Base-by-base conservation (phyloP, 2,888 invertebrate genomes). In the Drosophila stalkeri region DNA sequence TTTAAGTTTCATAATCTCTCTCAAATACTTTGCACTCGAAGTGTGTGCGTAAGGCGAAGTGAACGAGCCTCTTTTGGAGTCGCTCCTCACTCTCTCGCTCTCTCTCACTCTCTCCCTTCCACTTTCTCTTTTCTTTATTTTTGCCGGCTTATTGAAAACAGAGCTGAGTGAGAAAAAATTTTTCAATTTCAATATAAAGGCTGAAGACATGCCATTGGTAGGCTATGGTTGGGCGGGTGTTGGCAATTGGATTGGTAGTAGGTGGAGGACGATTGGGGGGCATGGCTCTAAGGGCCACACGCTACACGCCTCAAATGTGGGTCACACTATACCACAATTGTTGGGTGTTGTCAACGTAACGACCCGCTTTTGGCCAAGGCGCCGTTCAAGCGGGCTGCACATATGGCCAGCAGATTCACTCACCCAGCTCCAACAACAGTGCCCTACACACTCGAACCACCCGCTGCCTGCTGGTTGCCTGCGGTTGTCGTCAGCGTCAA, bases 341-440 rank as follows among this genome's bases (percentile, higher is more conserved):
- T 74, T 80, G 63, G 69, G 76, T 67, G 86, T 86, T 90, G 90
- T 86, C 86, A 86, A 86, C 84, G 90, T 81, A 79, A 90, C 86
- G 89, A 86, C 90, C 86, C 86, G 76, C 84, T 88, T 88, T 81
- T 72, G 73, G 73, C 86, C 72, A 85, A 77, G 79, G 85, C 87
- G 89, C 76, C 75, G 76, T 71, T 49, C 60, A 63, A 71, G 41
- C 44, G 61, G 33, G 49, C 56, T 55, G 64, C 72, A 77, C 81
- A 79, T 81, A 81, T 79, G 81, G 81, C 78, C 70, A 57, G 60
- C 62, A 69, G 80, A 75, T 75, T 65, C 52, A 37, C 66, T 33
- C 44, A 31, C 54, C 16, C 20, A 11, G 11, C 16, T 12, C 16
- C 39, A 4, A 14, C 37, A 0, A 4, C 35, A 11, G n/a, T n/a